phyloP scores from a whole-genome alignment of 2,113 vertebrate genomes.

The Mungos mungo region DNA sequence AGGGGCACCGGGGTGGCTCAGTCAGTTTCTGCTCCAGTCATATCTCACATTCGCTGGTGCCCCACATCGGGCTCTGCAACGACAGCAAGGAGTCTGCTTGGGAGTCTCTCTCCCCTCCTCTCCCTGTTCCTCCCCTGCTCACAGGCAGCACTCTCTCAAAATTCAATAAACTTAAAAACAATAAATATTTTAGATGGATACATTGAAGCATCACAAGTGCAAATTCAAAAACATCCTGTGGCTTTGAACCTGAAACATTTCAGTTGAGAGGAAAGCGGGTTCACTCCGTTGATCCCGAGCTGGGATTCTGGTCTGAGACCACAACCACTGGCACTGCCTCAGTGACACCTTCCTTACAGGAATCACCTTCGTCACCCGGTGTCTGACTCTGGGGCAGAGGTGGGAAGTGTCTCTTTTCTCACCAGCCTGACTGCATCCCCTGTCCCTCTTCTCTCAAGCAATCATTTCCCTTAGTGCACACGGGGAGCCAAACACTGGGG shows the following conservation, averaged over 20 bases:
- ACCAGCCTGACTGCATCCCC: neutral
- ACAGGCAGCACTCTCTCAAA: neutral
- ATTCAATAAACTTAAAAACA: neutral
- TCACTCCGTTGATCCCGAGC: neutral
- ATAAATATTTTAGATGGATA: neutral
- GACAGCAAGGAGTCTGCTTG: neutral
- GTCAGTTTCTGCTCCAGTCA: neutral
- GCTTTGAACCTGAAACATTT: neutral
- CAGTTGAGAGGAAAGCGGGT: neutral
- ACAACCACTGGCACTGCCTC: neutral
- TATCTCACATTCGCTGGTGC: neutral
- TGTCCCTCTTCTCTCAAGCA: neutral
- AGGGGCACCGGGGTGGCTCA: neutral
- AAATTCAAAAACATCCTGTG: neutral
- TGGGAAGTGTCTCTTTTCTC: neutral
- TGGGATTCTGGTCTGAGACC: neutral
- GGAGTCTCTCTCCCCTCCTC: neutral
- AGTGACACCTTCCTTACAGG: neutral
- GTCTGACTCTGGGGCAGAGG: neutral
- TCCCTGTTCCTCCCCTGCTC: neutral
- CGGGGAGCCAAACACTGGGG: neutral
- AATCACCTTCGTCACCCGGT: neutral
- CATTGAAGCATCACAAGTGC: neutral
- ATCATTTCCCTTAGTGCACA: neutral
- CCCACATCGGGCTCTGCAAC: rapidly evolving